Conservation (phyloP, 1,140 invertebrate species). For the Aphidius gifuensis region DNA sequence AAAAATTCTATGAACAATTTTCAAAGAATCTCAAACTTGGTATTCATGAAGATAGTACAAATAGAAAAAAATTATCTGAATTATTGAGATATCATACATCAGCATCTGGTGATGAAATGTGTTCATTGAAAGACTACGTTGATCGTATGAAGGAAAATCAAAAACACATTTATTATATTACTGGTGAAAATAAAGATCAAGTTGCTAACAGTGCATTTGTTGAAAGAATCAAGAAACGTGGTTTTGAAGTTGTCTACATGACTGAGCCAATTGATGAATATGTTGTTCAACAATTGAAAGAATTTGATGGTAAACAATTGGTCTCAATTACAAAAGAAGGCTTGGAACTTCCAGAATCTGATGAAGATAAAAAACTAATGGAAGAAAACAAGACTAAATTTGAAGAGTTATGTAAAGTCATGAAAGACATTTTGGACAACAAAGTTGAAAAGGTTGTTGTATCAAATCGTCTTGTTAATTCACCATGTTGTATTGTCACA, state of each 20-base stretch:
- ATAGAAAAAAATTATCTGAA: conserved; percentile 90
- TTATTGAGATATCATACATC: conserved; percentile 91
- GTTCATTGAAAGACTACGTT: conserved; percentile 93
- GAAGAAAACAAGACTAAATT: conserved; percentile 95
- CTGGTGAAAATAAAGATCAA: conserved; percentile 91
- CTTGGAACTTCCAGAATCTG: conserved; percentile 91
- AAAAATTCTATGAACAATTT: conserved; percentile 99
- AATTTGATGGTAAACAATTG: conserved; percentile 94
- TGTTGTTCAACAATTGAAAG: conserved; percentile 95
- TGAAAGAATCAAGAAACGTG: conserved; percentile 93
- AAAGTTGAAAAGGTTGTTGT: conserved; percentile 97
- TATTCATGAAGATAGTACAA: conserved; percentile 95
- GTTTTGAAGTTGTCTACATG: conserved; percentile 98
- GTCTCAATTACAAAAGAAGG: conserved; percentile 98
- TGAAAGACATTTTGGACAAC: conserved; percentile 97
- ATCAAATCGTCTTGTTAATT: conserved; percentile 89
- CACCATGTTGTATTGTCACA: conserved; percentile 98
- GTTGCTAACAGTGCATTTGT: conserved; percentile 97
- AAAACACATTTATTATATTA: conserved; percentile 98
- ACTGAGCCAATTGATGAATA: conserved; percentile 99
- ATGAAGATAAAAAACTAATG: conserved; percentile 93
- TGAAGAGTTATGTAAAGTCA: conserved; percentile 93
- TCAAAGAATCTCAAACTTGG: conserved; percentile 96
- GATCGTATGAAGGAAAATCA: conserved; percentile 97
- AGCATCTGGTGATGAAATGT: conserved; percentile 88